Evolutionary conservation across 2,888 invertebrate species (phyloP).

Genomic region (Drosophila borborema): DNA sequence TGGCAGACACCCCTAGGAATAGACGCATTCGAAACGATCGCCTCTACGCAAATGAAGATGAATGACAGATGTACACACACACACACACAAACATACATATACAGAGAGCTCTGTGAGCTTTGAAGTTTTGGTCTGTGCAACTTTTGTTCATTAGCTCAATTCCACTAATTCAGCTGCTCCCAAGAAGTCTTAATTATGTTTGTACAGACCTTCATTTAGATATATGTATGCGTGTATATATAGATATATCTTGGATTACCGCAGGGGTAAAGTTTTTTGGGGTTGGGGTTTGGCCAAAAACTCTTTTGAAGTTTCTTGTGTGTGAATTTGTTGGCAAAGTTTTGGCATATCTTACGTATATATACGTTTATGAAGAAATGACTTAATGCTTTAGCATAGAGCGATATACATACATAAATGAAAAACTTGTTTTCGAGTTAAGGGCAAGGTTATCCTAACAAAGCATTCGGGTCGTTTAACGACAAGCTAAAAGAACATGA

Average conservation of each 20-base stretch:
- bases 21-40: constrained; percentile 65
- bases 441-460: constrained; percentile 4
- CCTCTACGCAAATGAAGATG: constrained; percentile 64
- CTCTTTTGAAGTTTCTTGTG: constrained; percentile 63
- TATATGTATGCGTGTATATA: background rate
- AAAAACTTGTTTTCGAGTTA: constrained; percentile 5
- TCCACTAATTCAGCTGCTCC: constrained; percentile 57
- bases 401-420: background rate
- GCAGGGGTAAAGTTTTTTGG: constrained; percentile 30
- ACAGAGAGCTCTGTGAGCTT: constrained; percentile 40
- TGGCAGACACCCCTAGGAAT: constrained; percentile 30
- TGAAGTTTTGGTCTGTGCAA: constrained; percentile 64
- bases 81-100: background rate
- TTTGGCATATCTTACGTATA: constrained; percentile 13
- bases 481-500: background rate
- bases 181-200: constrained; percentile 68
- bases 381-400: constrained; percentile 8
- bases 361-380: constrained; percentile 9
- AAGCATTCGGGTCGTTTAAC: background rate
- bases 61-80: constrained; percentile 63
- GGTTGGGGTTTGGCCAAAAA: constrained; percentile 38
- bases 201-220: background rate
- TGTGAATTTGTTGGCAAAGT: constrained; percentile 25
- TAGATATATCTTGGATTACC: background rate
- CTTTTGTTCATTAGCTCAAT: constrained; percentile 74